Base-by-base conservation (phyloP, 2,888 invertebrate genomes). In the Microplitis manilae region DNA sequence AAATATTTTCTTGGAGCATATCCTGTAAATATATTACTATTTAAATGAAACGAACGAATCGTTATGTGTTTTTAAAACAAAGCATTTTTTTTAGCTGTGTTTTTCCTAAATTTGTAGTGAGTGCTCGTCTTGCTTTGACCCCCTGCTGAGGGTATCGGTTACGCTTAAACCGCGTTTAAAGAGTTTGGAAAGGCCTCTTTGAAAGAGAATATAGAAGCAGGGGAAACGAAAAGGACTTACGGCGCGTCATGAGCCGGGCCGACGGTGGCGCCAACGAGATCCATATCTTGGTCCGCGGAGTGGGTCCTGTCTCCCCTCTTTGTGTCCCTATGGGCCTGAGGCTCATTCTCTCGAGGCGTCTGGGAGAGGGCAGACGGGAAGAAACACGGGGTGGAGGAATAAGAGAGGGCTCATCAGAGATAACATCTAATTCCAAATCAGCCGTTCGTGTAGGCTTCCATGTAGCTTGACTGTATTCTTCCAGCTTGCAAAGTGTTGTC, bases 231-330 rank as follows among this genome's bases (percentile, higher is more conserved):
- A 64, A 72, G 72, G 83, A 83, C 82, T 84, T 81, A 81, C 83
- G 82, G 81, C 83, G n/a, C 64, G 65, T 75, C 75, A 76, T 75
- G 72, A 81, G 82, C 82, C 83, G 84, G 85, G 80, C 83, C 85
- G 81, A 86, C 86, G 87, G 88, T 88, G 89, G 89, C 89, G 89
- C 89, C 89, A 89, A 87, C 86, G 81, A 89, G 89, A 89, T 89
- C 84, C 85, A 87, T 89, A 89, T 89, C 89, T 88, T 85, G 86
- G 86, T 75, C 81, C 77, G 59, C 39, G 6, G 65, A 50, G 59
- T 67, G 73, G 40, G 73, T 65, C 68, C 73, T n/a, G 67, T 64
- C 67, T 39, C 76, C 38, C 60, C 39, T 67, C 61, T 72, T 62
- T 4, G 59, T 60, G 73, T 40, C 40, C 64, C 73, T 50, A 69